A percentile compares a stretch with the other conserved stretches of the same genome.
Evolutionary conservation across 2,797 vertebrate genomes (phyloP).

Genomic region (Carduelis carduelis): DNA sequence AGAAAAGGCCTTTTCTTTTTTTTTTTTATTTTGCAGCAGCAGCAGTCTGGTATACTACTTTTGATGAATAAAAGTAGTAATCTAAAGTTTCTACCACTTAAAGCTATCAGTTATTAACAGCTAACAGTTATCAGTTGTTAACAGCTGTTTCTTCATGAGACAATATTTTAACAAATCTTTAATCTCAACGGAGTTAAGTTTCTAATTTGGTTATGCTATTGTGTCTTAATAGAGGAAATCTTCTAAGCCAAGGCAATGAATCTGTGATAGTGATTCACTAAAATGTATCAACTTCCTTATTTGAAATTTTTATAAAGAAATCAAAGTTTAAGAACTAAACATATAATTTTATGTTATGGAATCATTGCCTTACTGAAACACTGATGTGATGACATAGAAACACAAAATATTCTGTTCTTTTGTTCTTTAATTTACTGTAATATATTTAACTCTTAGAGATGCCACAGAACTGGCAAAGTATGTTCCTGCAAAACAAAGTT

Average conservation of each 20-base stretch:
- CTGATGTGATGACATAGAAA: not conserved
- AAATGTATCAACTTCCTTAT: not conserved
- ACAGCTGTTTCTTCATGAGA: not conserved
- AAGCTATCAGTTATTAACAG: not conserved
- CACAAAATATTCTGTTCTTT: not conserved
- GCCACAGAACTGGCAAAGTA: not conserved
- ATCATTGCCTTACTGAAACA: not conserved
- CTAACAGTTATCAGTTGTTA: not conserved
- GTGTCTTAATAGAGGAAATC: not conserved
- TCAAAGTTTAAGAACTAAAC: not conserved
- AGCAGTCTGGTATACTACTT: not conserved
- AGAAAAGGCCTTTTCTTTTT: not conserved
- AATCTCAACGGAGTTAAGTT: not conserved
- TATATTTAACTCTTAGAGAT: not conserved
- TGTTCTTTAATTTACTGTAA: not conserved
- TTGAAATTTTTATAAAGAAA: not conserved
- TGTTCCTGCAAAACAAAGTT: not conserved
- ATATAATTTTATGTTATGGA: not conserved
- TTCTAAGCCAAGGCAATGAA: not conserved
- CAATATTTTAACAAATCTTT: not conserved
- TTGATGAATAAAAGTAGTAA: not conserved
- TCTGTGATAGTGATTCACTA: not conserved
- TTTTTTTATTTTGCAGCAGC: not conserved
- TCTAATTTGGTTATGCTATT: not conserved
- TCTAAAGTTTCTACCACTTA: not conserved